Conservation (phyloP, 2,888 invertebrate species). For the Adineta ricciae region DNA sequence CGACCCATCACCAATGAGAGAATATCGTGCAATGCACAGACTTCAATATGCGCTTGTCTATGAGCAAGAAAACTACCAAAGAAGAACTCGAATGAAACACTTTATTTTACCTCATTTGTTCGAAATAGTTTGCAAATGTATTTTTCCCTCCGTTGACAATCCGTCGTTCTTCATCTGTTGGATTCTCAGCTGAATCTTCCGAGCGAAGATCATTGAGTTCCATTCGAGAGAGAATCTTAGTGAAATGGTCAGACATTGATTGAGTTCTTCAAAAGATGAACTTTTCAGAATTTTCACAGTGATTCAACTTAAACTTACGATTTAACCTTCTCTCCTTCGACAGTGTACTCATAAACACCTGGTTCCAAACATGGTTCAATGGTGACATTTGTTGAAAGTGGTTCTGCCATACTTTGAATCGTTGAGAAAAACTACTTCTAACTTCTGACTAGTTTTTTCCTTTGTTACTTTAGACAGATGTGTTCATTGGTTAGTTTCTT, state of each 20-base stretch:
- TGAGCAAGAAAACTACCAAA: no score
- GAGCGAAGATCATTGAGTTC: background rate
- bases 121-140: conserved; percentile 1
- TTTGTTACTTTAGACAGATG: background rate
- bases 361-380: conserved; percentile 2
- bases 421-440: no score
- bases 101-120: conserved; percentile 4
- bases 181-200: background rate
- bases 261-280: background rate
- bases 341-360: conserved; percentile 14
- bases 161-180: background rate
- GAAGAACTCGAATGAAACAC: background rate
- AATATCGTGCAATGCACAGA: conserved; percentile 2
- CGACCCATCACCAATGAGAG: background rate
- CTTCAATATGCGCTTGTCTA: conserved; percentile 1
- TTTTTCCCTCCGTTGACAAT: background rate
- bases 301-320: background rate
- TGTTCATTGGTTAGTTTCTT: background rate
- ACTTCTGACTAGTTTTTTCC: background rate
- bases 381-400: background rate
- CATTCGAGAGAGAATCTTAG: background rate
- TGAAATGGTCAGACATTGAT: conserved; percentile 17
- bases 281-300: background rate
- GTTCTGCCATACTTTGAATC: background rate
- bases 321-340: background rate